Percentiles rank a stretch among this genome's conserved stretches.
These are phyloP conservation scores for Gopherus flavomarginatus DNA, from an alignment of 2,113 vertebrate genomes.

Conservation along the genomic window DNA sequence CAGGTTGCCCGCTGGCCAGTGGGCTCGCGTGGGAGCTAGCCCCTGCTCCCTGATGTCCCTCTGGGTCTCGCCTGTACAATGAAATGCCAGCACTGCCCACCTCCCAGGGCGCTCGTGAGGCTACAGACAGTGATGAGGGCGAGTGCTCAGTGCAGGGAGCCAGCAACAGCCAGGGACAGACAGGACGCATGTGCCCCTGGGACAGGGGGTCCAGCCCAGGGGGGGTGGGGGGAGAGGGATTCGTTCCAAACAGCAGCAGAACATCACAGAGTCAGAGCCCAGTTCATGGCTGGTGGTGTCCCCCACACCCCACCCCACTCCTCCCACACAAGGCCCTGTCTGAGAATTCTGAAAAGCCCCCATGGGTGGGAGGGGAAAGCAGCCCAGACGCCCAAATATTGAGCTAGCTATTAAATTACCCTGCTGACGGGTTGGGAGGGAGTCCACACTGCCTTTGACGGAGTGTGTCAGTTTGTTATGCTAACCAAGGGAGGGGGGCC, in stretches of 20 bases:
- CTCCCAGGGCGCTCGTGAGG: not conserved
- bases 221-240: fast-evolving
- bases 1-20: not conserved
- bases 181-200: not conserved
- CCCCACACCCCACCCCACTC: not conserved
- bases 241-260: fast-evolving
- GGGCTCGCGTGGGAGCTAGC: too few species aligned
- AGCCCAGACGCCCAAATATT: conserved; percentile 32
- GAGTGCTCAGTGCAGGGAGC: not conserved
- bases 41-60: not conserved
- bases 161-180: not conserved
- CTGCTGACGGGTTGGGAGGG: not conserved
- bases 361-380: not conserved
- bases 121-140: not conserved
- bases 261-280: not conserved
- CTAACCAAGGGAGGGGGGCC: conserved; percentile 60
- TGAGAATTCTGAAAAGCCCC: not conserved
- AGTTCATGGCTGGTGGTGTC: not conserved
- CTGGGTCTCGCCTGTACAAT: not conserved
- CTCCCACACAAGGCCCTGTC: not conserved
- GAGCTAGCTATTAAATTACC: not conserved
- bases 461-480: conserved; percentile 63
- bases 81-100: not conserved
- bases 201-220: too few species aligned
- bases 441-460: not conserved